Evolutionary conservation across 2,113 vertebrate species (phyloP), one percentile per base, ranked within the genome.

Genomic region (Ibidorhyncha struthersii): DNA sequence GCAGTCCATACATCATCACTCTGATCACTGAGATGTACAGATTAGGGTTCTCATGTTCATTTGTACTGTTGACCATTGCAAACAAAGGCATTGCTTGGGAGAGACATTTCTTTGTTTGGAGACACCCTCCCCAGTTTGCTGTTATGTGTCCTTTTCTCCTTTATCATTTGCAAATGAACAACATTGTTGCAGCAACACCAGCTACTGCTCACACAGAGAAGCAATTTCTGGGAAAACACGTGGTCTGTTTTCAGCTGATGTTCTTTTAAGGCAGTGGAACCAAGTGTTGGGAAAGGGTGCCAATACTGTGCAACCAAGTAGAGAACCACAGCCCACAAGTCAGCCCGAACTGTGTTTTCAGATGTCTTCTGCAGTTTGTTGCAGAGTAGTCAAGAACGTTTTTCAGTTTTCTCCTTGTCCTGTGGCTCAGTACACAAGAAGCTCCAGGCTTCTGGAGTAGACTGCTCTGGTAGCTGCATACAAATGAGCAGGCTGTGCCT

Each of bases 371-470:
- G 20, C 40, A 76, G 49, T 65, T 36, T 72, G 56, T 72, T 47
- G 62, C 30, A 72, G 36, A 53, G 21, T 65, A 65, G 16, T 86
- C 89, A 83, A 66, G 77, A 82, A 36, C 10, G 3, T 49, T 26
- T 82, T 78, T 53, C 38, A 30, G 52, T 78, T 97, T 91, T 92
- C 41, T 74, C 61, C 71, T 95, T 93, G 77, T 87, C 43, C 47
- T 61, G 30, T 90, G 49, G 27, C 45, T 94, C 58, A 76, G 93
- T 73, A 89, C 70, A 76, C 12, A 30, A 87, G 90, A 91, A 95
- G 81, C 93, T 97, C 56, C 90, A 94, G 93, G 89, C 84, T 95
- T 82, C 58, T 80, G 84, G 66, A 91, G 41, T 26, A 82, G 43
- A 36, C 41, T 90, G 58, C 62, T 92, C 45, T 50, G 45, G 50